A percentile compares a stretch with the other conserved stretches of the same genome.
These are phyloP conservation scores for Embiotoca jacksoni DNA, from an alignment of 2,113 vertebrate genomes.

Conservation along the genomic window DNA sequence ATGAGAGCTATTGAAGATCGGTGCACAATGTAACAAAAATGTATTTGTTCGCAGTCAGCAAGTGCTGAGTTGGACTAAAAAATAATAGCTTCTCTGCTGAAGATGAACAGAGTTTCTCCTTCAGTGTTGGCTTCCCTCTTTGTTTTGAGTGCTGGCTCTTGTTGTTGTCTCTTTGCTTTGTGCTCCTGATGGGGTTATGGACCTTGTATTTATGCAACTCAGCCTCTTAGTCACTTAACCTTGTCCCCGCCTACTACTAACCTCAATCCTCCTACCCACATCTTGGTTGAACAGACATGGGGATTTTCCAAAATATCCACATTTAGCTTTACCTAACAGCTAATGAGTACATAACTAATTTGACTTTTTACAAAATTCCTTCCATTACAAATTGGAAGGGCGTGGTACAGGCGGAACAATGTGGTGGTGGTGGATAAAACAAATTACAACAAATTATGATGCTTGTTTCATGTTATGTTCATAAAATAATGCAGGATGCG, in stretches of 20 bases:
- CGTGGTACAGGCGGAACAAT: not conserved
- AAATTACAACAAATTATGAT: conserved; percentile 13
- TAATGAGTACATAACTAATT: conserved; percentile 1
- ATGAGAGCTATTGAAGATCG: conserved; percentile 51
- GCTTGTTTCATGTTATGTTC: not conserved
- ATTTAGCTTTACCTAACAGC: conserved; percentile 59
- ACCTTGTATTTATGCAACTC: conserved; percentile 75
- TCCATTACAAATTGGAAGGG: too few relatives aligned
- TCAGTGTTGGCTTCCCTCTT: conserved; percentile 34
- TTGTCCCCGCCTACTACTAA: conserved; percentile 56
- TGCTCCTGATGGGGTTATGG: conserved; percentile 46
- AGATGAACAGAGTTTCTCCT: conserved; percentile 13
- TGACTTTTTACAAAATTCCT: too few relatives aligned
- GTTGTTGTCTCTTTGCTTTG: conserved; percentile 44
- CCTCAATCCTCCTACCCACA: conserved; percentile 69
- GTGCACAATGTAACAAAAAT: conserved; percentile 15
- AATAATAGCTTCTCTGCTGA: conserved; percentile 25
- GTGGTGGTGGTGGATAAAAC: conserved; percentile 3
- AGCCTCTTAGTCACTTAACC: conserved; percentile 76
- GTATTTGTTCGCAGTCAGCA: conserved; percentile 8
- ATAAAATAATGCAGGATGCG: not conserved
- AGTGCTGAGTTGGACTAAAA: conserved; percentile 10
- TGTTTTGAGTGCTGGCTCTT: conserved; percentile 56
- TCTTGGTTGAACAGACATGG: conserved; percentile 40
- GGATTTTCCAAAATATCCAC: conserved; percentile 78